Evolutionary conservation across 2,888 invertebrate genomes (phyloP).

Genomic region (Sepioteuthis lessoniana): DNA sequence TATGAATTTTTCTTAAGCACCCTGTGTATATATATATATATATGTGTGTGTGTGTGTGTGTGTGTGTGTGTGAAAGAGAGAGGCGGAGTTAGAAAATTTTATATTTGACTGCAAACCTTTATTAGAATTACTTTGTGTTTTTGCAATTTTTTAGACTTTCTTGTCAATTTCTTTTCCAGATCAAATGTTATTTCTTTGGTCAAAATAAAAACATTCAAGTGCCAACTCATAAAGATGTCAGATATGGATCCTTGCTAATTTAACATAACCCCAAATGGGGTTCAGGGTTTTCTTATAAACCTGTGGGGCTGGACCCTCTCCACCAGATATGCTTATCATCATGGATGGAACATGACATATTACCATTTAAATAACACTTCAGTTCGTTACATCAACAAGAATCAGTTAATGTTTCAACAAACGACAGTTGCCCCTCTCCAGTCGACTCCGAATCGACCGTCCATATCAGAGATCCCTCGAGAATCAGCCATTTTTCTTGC

Average conservation of each 20-base stretch:
- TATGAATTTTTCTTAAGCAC: too few species aligned
- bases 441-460: constrained; percentile 24
- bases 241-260: neutral
- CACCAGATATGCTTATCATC: neutral
- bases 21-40: too few species aligned
- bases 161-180: neutral
- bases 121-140: too few species aligned
- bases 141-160: too few species aligned
- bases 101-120: too few species aligned
- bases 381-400: neutral
- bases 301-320: too few species aligned
- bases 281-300: neutral
- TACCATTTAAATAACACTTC: neutral
- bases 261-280: neutral
- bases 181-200: neutral
- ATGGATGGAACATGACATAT: constrained; percentile 44
- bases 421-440: neutral
- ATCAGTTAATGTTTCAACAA: constrained; percentile 24
- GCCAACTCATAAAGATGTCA: neutral
- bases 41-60: too few species aligned
- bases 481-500: constrained; percentile 40
- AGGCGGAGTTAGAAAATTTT: too few species aligned
- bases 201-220: neutral
- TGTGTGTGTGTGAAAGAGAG: too few species aligned
- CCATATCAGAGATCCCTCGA: neutral